Percentiles rank a stretch among this genome's conserved stretches.
phyloP scores from a whole-genome alignment of 1,140 invertebrate genomes.

The Mycetomoellerius zeteki region DNA sequence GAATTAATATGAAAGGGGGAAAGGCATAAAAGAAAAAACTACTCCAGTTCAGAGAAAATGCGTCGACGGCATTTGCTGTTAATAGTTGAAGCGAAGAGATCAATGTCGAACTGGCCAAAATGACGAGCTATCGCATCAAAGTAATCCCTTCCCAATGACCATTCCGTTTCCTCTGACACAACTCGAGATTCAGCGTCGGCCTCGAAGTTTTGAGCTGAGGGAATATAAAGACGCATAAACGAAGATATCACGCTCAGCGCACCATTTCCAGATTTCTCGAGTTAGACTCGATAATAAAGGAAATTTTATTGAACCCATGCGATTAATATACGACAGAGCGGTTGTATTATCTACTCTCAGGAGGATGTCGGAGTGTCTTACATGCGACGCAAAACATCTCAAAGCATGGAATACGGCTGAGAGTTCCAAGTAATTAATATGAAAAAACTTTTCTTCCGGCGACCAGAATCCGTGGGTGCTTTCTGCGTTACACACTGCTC shows the following conservation, averaged over 20 bases:
- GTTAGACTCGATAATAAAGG: background rate
- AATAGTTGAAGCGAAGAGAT: no score
- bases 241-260: background rate
- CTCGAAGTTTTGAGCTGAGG: background rate
- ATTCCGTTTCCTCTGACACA: background rate
- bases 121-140: no score
- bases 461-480: background rate
- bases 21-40: no score
- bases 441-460: background rate
- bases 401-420: background rate
- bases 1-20: no score
- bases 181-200: background rate
- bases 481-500: background rate
- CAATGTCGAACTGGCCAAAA: no score
- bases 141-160: no score
- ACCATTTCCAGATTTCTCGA: background rate
- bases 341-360: no score
- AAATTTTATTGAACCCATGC: background rate
- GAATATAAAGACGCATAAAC: background rate
- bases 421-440: slow-evolving; percentile 7
- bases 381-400: background rate
- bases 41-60: no score
- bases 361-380: no score
- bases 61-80: no score
- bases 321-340: background rate